These are phyloP conservation scores for Peromyscus nudipes DNA, from an alignment of 2,797 vertebrate species.

Conservation along the genomic window DNA sequence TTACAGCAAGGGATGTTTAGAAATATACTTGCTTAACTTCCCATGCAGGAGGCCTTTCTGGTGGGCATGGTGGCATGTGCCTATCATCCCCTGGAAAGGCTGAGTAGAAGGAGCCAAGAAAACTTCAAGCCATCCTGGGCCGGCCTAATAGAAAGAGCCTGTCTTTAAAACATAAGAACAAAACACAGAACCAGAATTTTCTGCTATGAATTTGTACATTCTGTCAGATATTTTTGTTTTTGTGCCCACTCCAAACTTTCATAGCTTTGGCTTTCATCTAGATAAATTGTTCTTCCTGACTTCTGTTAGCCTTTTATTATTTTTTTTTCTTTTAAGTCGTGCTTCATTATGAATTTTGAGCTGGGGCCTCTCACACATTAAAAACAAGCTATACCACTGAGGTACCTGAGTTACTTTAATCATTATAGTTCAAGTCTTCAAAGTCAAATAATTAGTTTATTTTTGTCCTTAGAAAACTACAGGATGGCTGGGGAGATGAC, in stretches of 20 bases:
- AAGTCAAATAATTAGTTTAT: not conserved
- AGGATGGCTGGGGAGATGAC: not conserved
- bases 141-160: not conserved
- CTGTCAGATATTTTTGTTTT: slow-evolving; percentile 8
- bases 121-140: not conserved
- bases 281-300: slow-evolving; percentile 17
- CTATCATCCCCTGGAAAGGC: not conserved
- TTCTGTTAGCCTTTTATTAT: not conserved
- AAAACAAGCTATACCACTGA: not conserved
- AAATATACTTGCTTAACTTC: not conserved
- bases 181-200: not conserved
- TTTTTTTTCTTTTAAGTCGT: not conserved
- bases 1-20: not conserved
- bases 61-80: not conserved
- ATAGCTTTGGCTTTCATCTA: not conserved
- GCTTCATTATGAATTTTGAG: not conserved
- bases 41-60: not conserved
- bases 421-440: slow-evolving; percentile 15
- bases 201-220: not conserved
- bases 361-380: not conserved
- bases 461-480: slow-evolving; percentile 27
- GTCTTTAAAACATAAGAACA: not conserved
- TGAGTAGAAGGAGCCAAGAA: no score
- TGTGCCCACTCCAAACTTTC: not conserved
- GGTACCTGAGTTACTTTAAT: not conserved